Evolutionary conservation across 2,113 vertebrate genomes (phyloP).

Genomic region (Cebidichthys violaceus): DNA sequence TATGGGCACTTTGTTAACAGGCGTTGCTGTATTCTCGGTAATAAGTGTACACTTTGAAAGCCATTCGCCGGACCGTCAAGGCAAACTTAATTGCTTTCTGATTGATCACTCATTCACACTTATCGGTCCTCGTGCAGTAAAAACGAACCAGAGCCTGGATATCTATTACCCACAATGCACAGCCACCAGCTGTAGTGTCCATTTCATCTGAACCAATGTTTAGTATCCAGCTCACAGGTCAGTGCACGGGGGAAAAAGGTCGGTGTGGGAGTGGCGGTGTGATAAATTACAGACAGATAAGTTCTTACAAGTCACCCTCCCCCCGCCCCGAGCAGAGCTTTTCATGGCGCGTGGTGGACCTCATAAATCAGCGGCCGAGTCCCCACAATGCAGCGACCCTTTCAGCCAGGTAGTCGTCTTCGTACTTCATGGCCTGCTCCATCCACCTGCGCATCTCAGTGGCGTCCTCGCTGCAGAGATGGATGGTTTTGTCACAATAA

Average conservation of each 20-base stretch:
- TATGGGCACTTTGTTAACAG: constrained; percentile 40
- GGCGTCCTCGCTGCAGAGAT: constrained; percentile 26
- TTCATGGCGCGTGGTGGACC: constrained; percentile 62
- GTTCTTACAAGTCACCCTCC: constrained; percentile 75
- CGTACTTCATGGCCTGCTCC: constrained; percentile 39
- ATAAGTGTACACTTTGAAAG: constrained; percentile 53
- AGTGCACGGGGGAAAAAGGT: constrained; percentile 35
- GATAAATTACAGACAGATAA: constrained; percentile 81
- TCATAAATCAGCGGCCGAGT: constrained; percentile 79
- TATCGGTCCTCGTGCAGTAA: constrained; percentile 31
- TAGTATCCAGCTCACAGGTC: constrained; percentile 63
- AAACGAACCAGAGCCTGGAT: constrained; percentile 29
- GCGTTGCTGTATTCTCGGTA: constrained; percentile 44
- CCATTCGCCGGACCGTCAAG: constrained; percentile 43
- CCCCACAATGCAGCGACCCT: constrained; percentile 15
- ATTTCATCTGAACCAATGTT: constrained; percentile 43
- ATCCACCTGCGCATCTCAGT: constrained; percentile 41
- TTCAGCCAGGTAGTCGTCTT: constrained; percentile 20
- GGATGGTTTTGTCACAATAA: constrained; percentile 53
- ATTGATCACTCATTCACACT: constrained; percentile 57
- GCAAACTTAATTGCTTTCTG: constrained; percentile 67
- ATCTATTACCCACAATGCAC: constrained; percentile 38
- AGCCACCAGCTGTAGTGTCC: constrained; percentile 25
- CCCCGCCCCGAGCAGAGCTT: constrained; percentile 34
- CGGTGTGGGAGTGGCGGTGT: constrained; percentile 50